Evolutionary conservation across 2,888 invertebrate genomes (phyloP).

Genomic region (Eulithis testata): DNA sequence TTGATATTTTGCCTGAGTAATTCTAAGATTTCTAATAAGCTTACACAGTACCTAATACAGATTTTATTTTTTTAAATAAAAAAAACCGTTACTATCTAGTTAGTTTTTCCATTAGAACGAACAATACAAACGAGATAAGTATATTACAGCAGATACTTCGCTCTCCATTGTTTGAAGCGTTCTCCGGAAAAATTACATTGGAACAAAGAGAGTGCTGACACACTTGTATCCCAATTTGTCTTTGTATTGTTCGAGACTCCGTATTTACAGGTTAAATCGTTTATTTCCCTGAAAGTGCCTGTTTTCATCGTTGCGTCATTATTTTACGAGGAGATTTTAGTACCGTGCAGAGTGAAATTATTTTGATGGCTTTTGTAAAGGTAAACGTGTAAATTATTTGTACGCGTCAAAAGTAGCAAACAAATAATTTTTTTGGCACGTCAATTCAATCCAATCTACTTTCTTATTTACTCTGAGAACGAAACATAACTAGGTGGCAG

Average conservation of each 20-base stretch:
- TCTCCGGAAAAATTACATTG: slow-evolving; percentile 64
- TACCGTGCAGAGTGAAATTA: slow-evolving; percentile 8
- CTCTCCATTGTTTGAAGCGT: slow-evolving; percentile 53
- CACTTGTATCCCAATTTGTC: slow-evolving; percentile 70
- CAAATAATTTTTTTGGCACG: too few relatives aligned
- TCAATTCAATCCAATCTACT: too few relatives aligned
- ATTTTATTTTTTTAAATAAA: too few relatives aligned
- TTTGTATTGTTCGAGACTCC: slow-evolving; percentile 64
- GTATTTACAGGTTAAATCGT: slow-evolving; percentile 58
- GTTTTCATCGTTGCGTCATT: slow-evolving; percentile 37
- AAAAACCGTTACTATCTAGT: neutral
- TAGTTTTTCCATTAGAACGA: slow-evolving; percentile 17
- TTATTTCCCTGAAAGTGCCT: slow-evolving; percentile 44
- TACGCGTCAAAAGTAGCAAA: too few relatives aligned
- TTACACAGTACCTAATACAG: too few relatives aligned
- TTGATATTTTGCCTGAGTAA: too few relatives aligned
- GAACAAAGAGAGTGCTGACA: slow-evolving; percentile 68
- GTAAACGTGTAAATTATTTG: too few relatives aligned
- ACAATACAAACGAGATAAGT: slow-evolving; percentile 27
- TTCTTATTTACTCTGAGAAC: too few relatives aligned
- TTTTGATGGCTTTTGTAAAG: slow-evolving; percentile 1
- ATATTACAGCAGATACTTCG: slow-evolving; percentile 29
- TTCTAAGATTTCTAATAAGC: too few relatives aligned
- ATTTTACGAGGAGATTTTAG: slow-evolving; percentile 24
- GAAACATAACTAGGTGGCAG: too few relatives aligned